phyloP scores from a whole-genome alignment of 1,140 invertebrate genomes.

The Kradibia gibbosae region DNA sequence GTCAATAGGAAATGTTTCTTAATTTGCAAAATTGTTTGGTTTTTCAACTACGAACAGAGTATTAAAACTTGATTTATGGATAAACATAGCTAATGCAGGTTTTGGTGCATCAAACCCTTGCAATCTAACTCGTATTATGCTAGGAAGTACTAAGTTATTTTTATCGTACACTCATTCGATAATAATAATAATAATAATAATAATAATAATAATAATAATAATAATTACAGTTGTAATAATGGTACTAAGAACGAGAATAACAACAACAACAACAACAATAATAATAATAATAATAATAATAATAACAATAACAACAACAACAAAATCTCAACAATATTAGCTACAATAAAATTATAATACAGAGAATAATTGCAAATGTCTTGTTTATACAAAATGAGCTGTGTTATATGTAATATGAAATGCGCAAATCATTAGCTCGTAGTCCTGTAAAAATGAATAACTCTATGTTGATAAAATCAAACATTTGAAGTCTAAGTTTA shows the following conservation, averaged over 20 bases:
- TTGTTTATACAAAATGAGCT: slow-evolving; percentile 9
- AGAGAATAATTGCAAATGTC: background rate
- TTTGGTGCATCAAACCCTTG: slow-evolving; percentile 67
- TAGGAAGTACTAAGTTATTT: background rate
- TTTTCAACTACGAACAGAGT: slow-evolving; percentile 63
- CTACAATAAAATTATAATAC: slow-evolving; percentile 37
- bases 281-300: slow-evolving; percentile 48
- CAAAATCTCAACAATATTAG: background rate
- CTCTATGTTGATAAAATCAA: slow-evolving; percentile 30
- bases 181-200: slow-evolving; percentile 43
- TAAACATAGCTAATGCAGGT: slow-evolving; percentile 60
- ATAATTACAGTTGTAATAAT: slow-evolving; percentile 36
- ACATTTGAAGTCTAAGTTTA: slow-evolving; percentile 40
- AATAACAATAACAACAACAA: slow-evolving; percentile 44
- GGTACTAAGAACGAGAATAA: slow-evolving; percentile 21
- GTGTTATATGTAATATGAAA: slow-evolving; percentile 49
- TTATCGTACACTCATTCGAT: slow-evolving; percentile 7
- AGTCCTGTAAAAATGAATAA: slow-evolving; percentile 36
- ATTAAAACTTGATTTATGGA: slow-evolving; percentile 59
- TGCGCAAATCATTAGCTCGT: slow-evolving; percentile 55
- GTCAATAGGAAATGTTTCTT: slow-evolving; percentile 17
- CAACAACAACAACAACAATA: background rate
- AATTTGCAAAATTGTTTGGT: slow-evolving; percentile 28
- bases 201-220: slow-evolving; percentile 51
- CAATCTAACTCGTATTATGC: slow-evolving; percentile 60